These are phyloP conservation scores for Xerus inauris DNA, from an alignment of 2,113 vertebrate species.

Conservation along the genomic window DNA sequence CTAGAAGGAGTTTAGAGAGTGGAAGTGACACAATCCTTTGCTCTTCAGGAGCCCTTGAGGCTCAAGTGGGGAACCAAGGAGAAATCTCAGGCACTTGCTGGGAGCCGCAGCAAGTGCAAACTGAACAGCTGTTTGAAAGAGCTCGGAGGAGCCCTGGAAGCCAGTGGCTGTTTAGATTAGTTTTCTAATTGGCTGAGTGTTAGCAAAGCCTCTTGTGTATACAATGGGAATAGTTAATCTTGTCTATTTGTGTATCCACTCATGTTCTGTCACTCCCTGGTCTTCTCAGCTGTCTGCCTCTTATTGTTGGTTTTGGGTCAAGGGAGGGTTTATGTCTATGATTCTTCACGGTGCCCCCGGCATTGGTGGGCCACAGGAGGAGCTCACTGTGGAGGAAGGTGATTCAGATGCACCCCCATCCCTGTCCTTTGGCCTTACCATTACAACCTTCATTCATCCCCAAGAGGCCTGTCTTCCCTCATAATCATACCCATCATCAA, in stretches of 20 bases:
- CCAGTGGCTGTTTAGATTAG: conserved; percentile 79
- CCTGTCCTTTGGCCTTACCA: accelerated
- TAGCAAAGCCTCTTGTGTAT: conserved; percentile 80
- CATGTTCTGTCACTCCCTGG: conserved; percentile 67
- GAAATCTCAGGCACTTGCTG: not conserved
- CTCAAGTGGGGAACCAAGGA: conserved; percentile 43
- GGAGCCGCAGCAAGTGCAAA: conserved; percentile 50
- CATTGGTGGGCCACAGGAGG: not conserved
- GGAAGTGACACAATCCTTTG: not conserved
- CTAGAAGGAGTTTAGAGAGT: not conserved
- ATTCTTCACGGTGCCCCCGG: accelerated
- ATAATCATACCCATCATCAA: not conserved
- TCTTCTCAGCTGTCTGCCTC: conserved; percentile 65
- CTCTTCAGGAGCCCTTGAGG: conserved; percentile 50
- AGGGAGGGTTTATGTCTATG: not conserved
- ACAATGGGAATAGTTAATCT: conserved; percentile 78
- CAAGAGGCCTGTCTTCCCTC: not conserved
- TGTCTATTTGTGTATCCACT: conserved; percentile 82
- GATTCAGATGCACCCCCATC: not conserved
- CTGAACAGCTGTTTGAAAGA: conserved; percentile 69
- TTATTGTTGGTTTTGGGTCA: conserved; percentile 27
- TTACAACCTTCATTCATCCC: no score
- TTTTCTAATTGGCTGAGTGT: conserved; percentile 80
- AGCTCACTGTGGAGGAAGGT: not conserved
- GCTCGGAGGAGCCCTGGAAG: conserved; percentile 21